Base-by-base conservation (phyloP, 2,113 vertebrate genomes). In the Columba livia region DNA sequence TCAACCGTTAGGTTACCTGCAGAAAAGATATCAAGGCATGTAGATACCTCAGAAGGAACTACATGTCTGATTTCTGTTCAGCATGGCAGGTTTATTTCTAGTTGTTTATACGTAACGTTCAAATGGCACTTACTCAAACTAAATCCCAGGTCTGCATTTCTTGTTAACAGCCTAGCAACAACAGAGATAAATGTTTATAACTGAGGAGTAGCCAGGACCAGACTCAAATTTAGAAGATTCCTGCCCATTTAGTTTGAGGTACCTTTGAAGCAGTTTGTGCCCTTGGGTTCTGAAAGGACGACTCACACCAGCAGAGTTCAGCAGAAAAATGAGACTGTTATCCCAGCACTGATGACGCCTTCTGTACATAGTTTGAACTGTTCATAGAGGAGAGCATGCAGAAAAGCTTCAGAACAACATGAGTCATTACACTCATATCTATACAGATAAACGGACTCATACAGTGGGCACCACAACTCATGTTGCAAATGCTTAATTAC, bases 341-440 rank as follows among this genome's bases (percentile, higher is more conserved):
- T 6, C 65, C 74, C 62, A 88, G 79, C 38, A 31, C n/a, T 48
- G 85, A 3, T 28, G 50, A 67, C 0, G 8, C 58, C 57, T 54
- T 71, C 78, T 89, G 53, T 25, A 23, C 6, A 0, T 0, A 28
- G 74, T 40, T 7, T 31, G 66, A 82, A 10, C 74, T 32, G n/a
- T 71, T 34, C 36, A 24, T 3, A 40, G 44, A 65, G 1, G 1
- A 57, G 21, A 79, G 54, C 36, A 47, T 0, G 1, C 23, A 40
- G 64, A 66, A 75, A 79, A 80, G 24, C 75, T 74, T 21, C 69
- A 74, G 32, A 78, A 79, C 29, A 51, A 5, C 2, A 3, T 1
- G 10, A 78, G 13, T 50, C 31, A 47, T 29, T 16, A 11, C 79
- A 70, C 3, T 0, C 15, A 4, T 3, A 28, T 23, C 66, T 17